Evolutionary conservation across 1,140 invertebrate species (phyloP).

Genomic region (Halictus rubicundus): DNA sequence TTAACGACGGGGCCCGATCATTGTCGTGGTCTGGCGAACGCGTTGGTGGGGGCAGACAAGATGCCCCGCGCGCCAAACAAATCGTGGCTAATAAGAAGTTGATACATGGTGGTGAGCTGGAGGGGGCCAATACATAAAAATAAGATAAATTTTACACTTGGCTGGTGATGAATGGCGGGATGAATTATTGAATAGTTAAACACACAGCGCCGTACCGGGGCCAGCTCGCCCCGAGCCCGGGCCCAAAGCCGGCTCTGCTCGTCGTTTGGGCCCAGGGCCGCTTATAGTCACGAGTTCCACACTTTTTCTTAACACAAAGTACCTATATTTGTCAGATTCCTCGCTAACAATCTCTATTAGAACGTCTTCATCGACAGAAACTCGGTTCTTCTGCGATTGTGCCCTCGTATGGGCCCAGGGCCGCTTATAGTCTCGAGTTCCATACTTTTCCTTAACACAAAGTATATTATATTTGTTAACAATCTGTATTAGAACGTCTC

Average conservation of each 20-base stretch:
- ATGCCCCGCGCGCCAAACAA: slow-evolving; percentile 70
- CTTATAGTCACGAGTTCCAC: slow-evolving; percentile 40
- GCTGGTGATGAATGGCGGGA: slow-evolving; percentile 74
- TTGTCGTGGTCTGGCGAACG: slow-evolving; percentile 25
- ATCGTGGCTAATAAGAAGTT: slow-evolving; percentile 72
- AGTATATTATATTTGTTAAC: not conserved
- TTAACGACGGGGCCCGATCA: not conserved
- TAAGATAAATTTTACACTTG: slow-evolving; percentile 74
- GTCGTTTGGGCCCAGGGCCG: slow-evolving; percentile 58
- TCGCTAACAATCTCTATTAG: no score
- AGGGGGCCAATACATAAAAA: slow-evolving; percentile 73
- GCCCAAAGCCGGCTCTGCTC: slow-evolving; percentile 43
- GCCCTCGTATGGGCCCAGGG: slow-evolving; percentile 40
- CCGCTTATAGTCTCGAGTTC: not conserved
- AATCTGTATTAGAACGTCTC: no score
- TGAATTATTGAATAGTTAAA: slow-evolving; percentile 76
- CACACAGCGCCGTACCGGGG: slow-evolving; percentile 67
- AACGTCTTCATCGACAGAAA: no score
- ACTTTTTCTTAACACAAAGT: no score
- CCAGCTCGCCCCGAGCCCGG: slow-evolving; percentile 20
- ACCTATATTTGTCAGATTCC: not conserved
- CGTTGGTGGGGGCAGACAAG: slow-evolving; percentile 32
- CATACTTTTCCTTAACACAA: not conserved
- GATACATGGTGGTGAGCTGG: slow-evolving; percentile 69
- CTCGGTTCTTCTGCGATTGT: no score